phyloP scores from a whole-genome alignment of 2,113 vertebrate genomes.

The Gallinago undulata region DNA sequence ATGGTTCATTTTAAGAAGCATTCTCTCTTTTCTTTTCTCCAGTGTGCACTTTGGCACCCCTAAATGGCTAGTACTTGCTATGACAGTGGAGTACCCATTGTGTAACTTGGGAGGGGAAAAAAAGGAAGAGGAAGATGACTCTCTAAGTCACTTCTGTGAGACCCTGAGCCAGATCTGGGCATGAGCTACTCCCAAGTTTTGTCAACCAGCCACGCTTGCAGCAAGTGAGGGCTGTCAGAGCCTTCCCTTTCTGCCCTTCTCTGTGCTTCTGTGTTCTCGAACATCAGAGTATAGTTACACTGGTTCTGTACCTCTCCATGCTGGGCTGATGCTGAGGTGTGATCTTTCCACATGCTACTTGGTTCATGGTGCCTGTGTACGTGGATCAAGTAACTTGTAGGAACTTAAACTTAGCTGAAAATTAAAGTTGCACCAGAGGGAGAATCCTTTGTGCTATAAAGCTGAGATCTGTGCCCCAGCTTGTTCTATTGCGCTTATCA shows the following conservation, averaged over 20 bases:
- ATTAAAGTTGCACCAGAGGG: not conserved
- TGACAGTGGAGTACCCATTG: not conserved
- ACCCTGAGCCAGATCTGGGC: not conserved
- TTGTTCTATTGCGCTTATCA: not conserved
- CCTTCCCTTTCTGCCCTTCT: not conserved
- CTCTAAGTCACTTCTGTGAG: not conserved
- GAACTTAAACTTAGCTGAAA: not conserved
- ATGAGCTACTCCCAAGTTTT: not conserved
- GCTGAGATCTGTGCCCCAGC: not conserved
- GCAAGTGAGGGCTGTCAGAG: not conserved
- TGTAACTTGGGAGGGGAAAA: not conserved
- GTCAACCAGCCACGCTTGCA: fast-evolving
- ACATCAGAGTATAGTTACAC: not conserved
- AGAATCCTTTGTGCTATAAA: not conserved
- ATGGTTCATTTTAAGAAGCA: not conserved
- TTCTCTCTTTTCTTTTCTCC: not conserved
- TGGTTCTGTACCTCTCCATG: not conserved
- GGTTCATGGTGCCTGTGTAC: not conserved
- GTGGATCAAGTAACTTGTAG: not conserved
- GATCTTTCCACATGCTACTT: not conserved
- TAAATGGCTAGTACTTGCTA: not conserved
- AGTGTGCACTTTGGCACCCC: not conserved
- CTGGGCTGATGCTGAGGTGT: not conserved
- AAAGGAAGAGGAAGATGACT: not conserved
- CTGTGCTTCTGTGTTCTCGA: not conserved